Percentiles rank a stretch among this genome's conserved stretches.
Conservation (phyloP, 2,797 vertebrate species). For the Anniella stebbinsi region DNA sequence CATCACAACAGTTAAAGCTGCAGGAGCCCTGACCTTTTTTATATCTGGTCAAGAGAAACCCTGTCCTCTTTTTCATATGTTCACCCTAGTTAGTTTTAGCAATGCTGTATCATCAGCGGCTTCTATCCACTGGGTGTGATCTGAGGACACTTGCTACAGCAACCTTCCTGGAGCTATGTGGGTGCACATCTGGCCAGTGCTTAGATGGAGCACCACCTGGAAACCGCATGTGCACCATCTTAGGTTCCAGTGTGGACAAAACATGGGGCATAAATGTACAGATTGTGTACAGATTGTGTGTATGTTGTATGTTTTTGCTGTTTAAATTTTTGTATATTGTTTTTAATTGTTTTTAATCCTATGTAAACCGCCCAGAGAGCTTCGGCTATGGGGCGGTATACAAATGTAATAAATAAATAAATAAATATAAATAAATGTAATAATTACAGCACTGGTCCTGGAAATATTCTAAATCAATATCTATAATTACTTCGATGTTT, state of each 20-base stretch:
- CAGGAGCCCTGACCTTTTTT: too few species aligned
- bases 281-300: too few species aligned
- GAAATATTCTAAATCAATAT: neutral
- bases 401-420: too few species aligned
- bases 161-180: neutral
- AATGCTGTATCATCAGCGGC: neutral
- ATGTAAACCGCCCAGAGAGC: too few species aligned
- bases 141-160: neutral
- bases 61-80: too few species aligned
- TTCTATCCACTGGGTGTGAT: neutral
- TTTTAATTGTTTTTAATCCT: too few species aligned
- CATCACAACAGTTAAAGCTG: too few species aligned
- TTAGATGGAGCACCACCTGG: neutral
- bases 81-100: too few species aligned
- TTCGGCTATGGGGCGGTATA: too few species aligned
- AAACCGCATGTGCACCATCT: neutral
- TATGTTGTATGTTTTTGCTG: too few species aligned
- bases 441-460: neutral
- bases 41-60: too few species aligned
- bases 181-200: neutral
- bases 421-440: neutral
- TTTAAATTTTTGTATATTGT: too few species aligned
- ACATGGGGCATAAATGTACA: neutral
- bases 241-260: neutral
- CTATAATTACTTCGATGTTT: neutral